Evolutionary conservation across 2,888 invertebrate genomes (phyloP).

Genomic region (Anoplius nigerrimus): DNA sequence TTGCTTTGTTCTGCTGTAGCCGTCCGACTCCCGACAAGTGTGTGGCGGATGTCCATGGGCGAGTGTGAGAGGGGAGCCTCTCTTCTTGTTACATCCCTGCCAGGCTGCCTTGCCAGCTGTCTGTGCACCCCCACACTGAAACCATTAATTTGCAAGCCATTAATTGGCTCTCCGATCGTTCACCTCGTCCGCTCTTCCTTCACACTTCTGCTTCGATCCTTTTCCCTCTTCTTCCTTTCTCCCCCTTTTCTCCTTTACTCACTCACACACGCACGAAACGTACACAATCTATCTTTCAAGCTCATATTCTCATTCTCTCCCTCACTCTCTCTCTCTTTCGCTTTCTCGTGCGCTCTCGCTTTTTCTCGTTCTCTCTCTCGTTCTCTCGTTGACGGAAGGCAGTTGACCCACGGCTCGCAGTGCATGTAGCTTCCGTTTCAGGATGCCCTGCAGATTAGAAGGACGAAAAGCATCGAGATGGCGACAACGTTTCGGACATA

Average conservation of each 20-base stretch:
- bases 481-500: no score
- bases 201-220: no score
- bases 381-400: background rate
- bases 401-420: background rate
- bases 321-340: background rate
- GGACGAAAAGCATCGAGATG: conserved; percentile 1
- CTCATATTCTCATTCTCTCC: conserved; percentile 2
- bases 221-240: no score
- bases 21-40: conserved; percentile 64
- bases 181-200: no score
- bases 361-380: background rate
- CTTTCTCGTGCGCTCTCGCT: background rate
- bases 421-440: no score
- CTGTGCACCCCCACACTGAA: conserved; percentile 78
- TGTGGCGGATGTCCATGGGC: conserved; percentile 66
- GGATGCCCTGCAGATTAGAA: conserved; percentile 8
- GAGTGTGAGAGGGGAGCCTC: conserved; percentile 69
- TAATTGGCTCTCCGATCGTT: no score
- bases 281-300: no score
- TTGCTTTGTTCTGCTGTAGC: conserved; percentile 79
- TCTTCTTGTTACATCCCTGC: conserved; percentile 76
- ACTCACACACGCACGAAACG: no score
- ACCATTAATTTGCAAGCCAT: conserved; percentile 30
- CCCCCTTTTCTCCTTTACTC: no score
- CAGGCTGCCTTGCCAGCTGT: conserved; percentile 85